Evolutionary conservation across 2,888 invertebrate species (phyloP), one percentile per base, ranked within the genome.

Genomic region (Cantharis lateralis): DNA sequence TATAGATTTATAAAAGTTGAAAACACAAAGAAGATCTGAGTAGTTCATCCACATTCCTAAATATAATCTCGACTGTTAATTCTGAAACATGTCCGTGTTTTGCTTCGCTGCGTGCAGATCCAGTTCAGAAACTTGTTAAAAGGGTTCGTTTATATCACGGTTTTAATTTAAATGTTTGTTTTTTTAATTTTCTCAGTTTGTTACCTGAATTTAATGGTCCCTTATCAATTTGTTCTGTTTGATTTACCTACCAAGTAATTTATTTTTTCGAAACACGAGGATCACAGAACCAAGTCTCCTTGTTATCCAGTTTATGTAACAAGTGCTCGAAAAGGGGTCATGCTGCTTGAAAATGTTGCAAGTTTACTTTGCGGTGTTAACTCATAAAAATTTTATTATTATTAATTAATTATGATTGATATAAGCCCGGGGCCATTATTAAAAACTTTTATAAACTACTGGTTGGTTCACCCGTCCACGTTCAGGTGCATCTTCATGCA

Each of bases 1-100:
- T 66, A 66, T 66, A 66, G 64, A 66, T 66, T 66, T 66, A 66
- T 66, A 66, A 66, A 66, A 66, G n/a, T 66, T 20, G 24, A 75
- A 75, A 78, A 75, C 75, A 78, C 78, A 78, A 78, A 78, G 78
- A 64, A 69, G 75, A 78, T 78, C 78, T 74, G 74, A 76, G 78
- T 76, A 80, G 80, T 80, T 82, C 83, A 82, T 84, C 85, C 84
- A 84, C 85, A 85, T 85, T 85, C 85, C 84, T 84, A 84, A 84
- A 84, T 84, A 84, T 84, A 85, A 84, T 85, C 85, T 84, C 82
- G 83, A 83, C 84, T 84, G 83, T 85, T 85, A 85, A 85, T 85
- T 85, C 84, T 84, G 82, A 81, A 83, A 85, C 84, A 85, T 84
- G 85, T 85, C 84, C 72, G 80, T 80, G 83, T 85, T 84, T 83